phyloP scores from a whole-genome alignment of 2,888 invertebrate species.

The Oscheius onirici region DNA sequence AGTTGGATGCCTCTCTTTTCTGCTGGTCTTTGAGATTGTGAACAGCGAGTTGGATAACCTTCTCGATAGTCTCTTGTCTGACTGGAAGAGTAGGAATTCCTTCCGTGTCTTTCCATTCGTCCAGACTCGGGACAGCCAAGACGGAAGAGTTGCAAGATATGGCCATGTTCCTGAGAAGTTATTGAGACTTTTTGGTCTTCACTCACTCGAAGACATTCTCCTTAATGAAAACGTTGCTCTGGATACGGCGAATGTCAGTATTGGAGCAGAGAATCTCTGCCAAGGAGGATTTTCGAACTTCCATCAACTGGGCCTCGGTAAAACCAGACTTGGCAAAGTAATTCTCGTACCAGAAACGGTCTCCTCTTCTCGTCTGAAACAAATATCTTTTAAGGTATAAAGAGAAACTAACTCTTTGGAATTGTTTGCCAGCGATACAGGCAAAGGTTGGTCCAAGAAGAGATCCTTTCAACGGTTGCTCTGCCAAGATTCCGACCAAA shows the following conservation, averaged over 20 bases:
- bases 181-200: background rate
- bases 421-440: slow-evolving; percentile 69
- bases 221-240: slow-evolving; percentile 58
- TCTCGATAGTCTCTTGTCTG: slow-evolving; percentile 67
- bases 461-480: slow-evolving; percentile 65
- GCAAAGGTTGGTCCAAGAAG: slow-evolving; percentile 70
- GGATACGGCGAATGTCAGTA: slow-evolving; percentile 58
- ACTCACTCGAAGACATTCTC: slow-evolving; percentile 63
- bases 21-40: slow-evolving; percentile 63
- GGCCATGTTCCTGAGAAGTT: slow-evolving; percentile 66
- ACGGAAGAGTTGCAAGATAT: slow-evolving; percentile 67
- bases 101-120: slow-evolving; percentile 67
- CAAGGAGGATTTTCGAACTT: slow-evolving; percentile 56
- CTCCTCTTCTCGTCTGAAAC: slow-evolving; percentile 60
- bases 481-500: slow-evolving; percentile 69
- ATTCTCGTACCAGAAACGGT: slow-evolving; percentile 73
- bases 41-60: slow-evolving; percentile 65
- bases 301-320: slow-evolving; percentile 57
- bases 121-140: slow-evolving; percentile 50
- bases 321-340: slow-evolving; percentile 66
- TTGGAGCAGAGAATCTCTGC: slow-evolving; percentile 60
- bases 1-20: slow-evolving; percentile 60
- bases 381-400: background rate
- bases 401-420: slow-evolving; percentile 60
- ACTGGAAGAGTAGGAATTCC: slow-evolving; percentile 63